Percentiles rank a stretch among this genome's conserved stretches.
Conservation (phyloP, 2,797 vertebrate species). For the Phalanger gymnotis region DNA sequence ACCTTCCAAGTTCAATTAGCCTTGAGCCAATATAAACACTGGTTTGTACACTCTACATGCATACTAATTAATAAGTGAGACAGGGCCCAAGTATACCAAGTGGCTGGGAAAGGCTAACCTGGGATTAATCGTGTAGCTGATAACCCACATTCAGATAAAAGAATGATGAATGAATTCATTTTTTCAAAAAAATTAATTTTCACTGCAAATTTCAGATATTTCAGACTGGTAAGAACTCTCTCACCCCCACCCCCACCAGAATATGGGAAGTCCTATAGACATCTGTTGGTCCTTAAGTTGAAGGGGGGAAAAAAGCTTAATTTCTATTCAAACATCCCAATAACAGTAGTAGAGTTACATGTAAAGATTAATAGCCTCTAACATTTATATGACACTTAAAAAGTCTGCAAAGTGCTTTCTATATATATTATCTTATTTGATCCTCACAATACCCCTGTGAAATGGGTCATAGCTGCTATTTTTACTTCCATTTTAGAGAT, state of each 20-base stretch:
- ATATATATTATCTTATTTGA: background rate
- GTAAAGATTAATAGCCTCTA: background rate
- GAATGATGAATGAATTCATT: background rate
- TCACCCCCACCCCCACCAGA: background rate
- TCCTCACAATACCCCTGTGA: background rate
- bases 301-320: background rate
- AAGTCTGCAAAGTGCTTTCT: background rate
- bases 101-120: background rate
- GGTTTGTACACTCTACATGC: background rate
- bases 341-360: background rate
- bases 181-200: background rate
- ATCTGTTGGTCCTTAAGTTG: background rate
- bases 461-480: background rate
- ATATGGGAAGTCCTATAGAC: background rate
- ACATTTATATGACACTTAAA: too few relatives aligned
- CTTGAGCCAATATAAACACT: background rate
- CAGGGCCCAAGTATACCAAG: background rate
- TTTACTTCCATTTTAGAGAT: too few relatives aligned
- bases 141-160: background rate
- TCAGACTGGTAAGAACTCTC: background rate
- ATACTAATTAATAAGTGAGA: background rate
- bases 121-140: background rate
- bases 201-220: background rate
- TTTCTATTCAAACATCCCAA: background rate
- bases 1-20: background rate